A percentile compares a stretch with the other conserved stretches of the same genome.
phyloP scores from a whole-genome alignment of 2,888 invertebrate genomes.

The Helleia helle region DNA sequence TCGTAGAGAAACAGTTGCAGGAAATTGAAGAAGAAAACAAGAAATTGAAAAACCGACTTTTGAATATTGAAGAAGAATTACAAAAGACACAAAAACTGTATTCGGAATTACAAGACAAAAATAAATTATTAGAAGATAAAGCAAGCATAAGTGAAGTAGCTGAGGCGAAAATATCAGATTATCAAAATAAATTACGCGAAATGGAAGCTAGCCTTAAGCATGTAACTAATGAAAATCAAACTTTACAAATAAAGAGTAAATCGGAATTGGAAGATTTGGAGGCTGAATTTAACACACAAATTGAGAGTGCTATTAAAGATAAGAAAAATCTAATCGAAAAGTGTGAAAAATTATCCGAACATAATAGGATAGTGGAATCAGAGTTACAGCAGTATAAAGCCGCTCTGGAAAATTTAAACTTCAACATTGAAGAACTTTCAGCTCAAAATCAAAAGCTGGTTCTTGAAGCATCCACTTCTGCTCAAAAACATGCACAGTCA shows the following conservation, averaged over 20 bases:
- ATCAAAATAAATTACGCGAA: constrained; percentile 46
- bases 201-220: constrained; percentile 58
- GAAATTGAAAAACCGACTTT: constrained; percentile 68
- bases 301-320: constrained; percentile 59
- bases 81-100: constrained; percentile 57
- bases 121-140: constrained; percentile 43
- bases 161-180: constrained; percentile 41
- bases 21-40: constrained; percentile 72
- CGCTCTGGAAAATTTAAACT: constrained; percentile 41
- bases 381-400: constrained; percentile 47
- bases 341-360: constrained; percentile 60
- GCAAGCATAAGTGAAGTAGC: constrained; percentile 40
- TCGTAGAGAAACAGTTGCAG: constrained; percentile 76
- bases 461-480: constrained; percentile 28
- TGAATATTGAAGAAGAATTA: constrained; percentile 65
- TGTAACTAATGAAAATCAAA: constrained; percentile 45
- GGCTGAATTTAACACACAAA: constrained; percentile 56
- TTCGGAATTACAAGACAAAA: constrained; percentile 54
- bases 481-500: constrained; percentile 24
- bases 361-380: constrained; percentile 48
- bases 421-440: constrained; percentile 45
- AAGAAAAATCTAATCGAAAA: constrained; percentile 63
- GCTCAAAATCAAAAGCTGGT: constrained; percentile 42
- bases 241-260: constrained; percentile 52
- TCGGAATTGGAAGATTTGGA: constrained; percentile 60